A percentile compares a stretch with the other conserved stretches of the same genome.
Conservation (phyloP, 2,113 vertebrate species). For the Pterocles gutturalis region DNA sequence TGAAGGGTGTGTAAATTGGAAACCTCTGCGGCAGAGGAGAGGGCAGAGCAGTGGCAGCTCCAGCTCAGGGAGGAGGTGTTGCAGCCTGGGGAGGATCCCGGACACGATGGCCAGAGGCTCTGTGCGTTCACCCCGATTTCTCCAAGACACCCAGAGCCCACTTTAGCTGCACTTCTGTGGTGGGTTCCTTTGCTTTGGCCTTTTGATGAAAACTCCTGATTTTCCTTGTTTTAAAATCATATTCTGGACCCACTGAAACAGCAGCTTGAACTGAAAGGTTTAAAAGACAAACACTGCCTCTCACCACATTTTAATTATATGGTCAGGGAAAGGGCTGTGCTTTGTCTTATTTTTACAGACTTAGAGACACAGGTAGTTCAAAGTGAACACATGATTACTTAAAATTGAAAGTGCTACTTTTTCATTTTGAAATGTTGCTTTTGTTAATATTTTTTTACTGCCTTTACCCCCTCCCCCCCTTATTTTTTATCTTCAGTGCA, state of each 20-base stretch:
- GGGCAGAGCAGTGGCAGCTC: background rate
- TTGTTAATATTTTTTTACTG: background rate
- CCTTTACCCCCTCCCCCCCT: background rate
- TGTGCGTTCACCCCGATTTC: background rate
- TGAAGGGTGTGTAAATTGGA: background rate
- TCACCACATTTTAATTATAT: background rate
- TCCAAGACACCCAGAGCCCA: background rate
- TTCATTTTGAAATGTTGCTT: background rate
- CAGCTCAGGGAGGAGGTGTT: background rate
- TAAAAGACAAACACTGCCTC: background rate
- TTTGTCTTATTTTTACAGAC: background rate
- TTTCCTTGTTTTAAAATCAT: background rate
- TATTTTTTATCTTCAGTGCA: background rate
- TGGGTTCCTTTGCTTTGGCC: background rate
- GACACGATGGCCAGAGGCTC: background rate
- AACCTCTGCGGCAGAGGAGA: accelerated
- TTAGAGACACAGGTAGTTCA: background rate
- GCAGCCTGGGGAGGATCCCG: background rate
- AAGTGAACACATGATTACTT: background rate
- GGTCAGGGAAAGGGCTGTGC: background rate
- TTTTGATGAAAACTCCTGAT: background rate
- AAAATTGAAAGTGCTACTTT: background rate
- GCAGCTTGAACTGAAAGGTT: background rate
- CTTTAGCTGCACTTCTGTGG: background rate
- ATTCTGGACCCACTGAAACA: background rate